Conservation (phyloP, 2,797 vertebrate species). For the Oceanodroma leucorhoa region DNA sequence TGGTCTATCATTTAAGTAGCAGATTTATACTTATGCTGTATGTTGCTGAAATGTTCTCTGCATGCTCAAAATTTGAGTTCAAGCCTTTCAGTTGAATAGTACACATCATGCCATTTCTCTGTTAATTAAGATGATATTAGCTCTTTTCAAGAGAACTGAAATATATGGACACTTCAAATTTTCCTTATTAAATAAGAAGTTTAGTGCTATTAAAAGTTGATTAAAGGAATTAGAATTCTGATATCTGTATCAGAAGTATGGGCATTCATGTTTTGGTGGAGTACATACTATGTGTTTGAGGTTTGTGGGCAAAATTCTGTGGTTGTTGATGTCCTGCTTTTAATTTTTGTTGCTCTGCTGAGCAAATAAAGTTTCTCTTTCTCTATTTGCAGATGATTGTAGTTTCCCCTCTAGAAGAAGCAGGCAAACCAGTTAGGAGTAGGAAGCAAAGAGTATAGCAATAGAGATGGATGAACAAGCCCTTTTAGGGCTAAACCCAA, state of each 20-base stretch:
- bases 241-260: neutral
- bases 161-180: neutral
- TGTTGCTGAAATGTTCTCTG: neutral
- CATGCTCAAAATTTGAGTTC: neutral
- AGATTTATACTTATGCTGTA: neutral
- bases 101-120: neutral
- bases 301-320: neutral
- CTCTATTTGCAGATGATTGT: conserved; percentile 82
- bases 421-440: conserved; percentile 72
- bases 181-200: neutral
- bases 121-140: neutral
- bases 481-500: conserved; percentile 95
- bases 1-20: neutral
- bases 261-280: neutral
- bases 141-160: neutral
- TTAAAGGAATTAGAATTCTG: neutral
- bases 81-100: neutral
- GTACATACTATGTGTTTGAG: neutral
- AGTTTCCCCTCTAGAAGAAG: conserved; percentile 72
- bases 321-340: neutral
- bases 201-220: neutral
- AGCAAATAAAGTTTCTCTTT: conserved; percentile 27
- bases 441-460: conserved; percentile 83
- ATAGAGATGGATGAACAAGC: conserved; percentile 97
- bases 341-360: conserved; percentile 20